Base-by-base conservation (phyloP, 2,113 vertebrate genomes). In the Acinonyx jubatus region DNA sequence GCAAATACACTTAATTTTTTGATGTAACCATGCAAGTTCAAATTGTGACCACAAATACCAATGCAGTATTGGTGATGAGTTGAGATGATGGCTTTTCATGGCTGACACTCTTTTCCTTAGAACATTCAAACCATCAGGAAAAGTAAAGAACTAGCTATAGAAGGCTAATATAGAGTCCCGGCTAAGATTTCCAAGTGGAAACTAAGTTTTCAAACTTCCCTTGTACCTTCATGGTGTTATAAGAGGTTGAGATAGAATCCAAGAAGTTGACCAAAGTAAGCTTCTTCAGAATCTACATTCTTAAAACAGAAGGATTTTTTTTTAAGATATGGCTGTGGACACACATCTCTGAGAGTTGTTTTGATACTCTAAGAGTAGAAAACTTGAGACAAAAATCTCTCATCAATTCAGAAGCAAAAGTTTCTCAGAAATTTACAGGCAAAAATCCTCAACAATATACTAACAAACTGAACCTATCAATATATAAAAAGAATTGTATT, bases 391-490 rank as follows among this genome's bases (percentile, higher is more conserved):
- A 94, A 88, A 93, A 91, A 65, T 63, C 3, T 83, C 18, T 84
- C 50, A 33, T 69, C n/a, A 76, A 55, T 19, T 48, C 65, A 57
- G 31, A 97, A 94, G 57, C 29, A 95, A 83, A 83, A 94, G n/a
- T 71, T 65, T 81, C 18, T 78, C 50, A 65, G 33, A 81, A 91
- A 57, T 48, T 80, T 63, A 83, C 14, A 91, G 9, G 31, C 23
- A 96, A 82, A 91, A 92, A 41, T 92, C 18, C n/a, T 83, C 15
- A 94, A 81, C 4, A 90, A 95, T 52, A 86, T 89, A 50, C 36
- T 52, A 82, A 91, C 14, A 83, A 83, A 65, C 11, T 74, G 6
- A 92, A 84, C 7, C 0, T 5, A 91, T 27, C 21, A 96, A 86
- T 82, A 93, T 63, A 82, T n/a, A 69, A 71, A 86, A 94, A 69